phyloP scores from a whole-genome alignment of 2,797 vertebrate genomes.

The Enteromius trimaculatus region DNA sequence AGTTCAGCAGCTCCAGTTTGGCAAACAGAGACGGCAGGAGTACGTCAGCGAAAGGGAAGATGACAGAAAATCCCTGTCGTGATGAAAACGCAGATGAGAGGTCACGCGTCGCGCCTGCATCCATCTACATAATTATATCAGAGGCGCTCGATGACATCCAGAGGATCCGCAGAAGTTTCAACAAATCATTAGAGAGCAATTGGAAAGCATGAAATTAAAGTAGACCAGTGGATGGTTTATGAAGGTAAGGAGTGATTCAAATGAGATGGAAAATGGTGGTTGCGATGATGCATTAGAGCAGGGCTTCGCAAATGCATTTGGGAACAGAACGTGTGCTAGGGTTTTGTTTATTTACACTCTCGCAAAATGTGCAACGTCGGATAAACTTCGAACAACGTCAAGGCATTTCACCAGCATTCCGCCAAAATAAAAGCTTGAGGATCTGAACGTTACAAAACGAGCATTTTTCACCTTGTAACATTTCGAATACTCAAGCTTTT shows the following conservation, averaged over 20 bases:
- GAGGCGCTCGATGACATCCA: constrained; percentile 49
- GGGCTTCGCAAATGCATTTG: not conserved
- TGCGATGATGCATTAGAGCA: not conserved
- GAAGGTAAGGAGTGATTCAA: constrained; percentile 50
- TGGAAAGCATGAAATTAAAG: constrained; percentile 55
- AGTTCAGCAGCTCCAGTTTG: constrained; percentile 64
- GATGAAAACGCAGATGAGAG: constrained; percentile 52
- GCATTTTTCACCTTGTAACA: not conserved
- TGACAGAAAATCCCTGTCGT: constrained; percentile 55
- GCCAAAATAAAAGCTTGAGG: not conserved
- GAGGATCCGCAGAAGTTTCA: constrained; percentile 48
- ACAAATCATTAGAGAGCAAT: constrained; percentile 45
- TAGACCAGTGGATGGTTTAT: constrained; percentile 35
- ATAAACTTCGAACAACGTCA: not conserved
- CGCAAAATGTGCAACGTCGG: not conserved
- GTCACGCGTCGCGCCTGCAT: constrained; percentile 53
- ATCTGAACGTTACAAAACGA: not conserved
- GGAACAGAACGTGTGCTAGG: not conserved
- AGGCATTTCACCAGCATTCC: not conserved
- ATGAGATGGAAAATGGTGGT: constrained; percentile 43
- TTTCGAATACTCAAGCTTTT: not conserved
- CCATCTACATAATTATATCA: constrained; percentile 54
- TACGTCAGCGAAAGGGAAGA: constrained; percentile 51
- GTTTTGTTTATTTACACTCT: constrained; percentile 1
- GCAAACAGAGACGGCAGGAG: constrained; percentile 29